Evolutionary conservation across 1,140 invertebrate genomes (phyloP).

Genomic region (Zaprionus ghesquierei): DNA sequence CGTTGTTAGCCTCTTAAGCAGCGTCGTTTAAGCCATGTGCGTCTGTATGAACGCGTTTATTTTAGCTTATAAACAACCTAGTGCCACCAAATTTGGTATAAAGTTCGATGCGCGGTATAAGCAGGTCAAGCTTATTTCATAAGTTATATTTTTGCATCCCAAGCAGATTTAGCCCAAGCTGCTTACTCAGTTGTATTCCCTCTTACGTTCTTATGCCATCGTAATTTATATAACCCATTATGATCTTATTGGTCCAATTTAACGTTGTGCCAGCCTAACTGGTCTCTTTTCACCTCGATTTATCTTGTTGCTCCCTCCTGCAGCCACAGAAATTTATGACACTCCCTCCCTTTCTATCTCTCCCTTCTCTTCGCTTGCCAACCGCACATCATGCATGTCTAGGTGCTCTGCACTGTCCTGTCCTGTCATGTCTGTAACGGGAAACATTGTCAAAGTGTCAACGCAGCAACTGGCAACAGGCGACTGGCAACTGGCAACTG

Average conservation of each 20-base stretch:
- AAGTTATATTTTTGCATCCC: neutral
- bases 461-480: slow-evolving; percentile 35
- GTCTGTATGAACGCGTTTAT: neutral
- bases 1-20: too few species aligned
- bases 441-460: slow-evolving; percentile 61
- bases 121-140: neutral
- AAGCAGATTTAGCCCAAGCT: neutral
- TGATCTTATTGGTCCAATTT: neutral
- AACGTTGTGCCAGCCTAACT: neutral
- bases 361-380: neutral
- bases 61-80: neutral
- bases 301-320: neutral
- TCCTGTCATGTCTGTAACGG: slow-evolving; percentile 40
- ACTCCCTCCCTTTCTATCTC: neutral
- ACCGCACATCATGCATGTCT: neutral
- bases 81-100: neutral
- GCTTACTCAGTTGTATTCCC: neutral
- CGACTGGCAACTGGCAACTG: neutral
- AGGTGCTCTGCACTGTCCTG: slow-evolving; percentile 12
- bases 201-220: neutral
- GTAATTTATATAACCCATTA: neutral
- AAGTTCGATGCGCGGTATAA: neutral
- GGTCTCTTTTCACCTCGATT: neutral
- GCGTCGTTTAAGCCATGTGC: fast-evolving
- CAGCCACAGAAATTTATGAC: neutral